Conservation (phyloP, 2,797 vertebrate species). For the Lutjanus campechanus region DNA sequence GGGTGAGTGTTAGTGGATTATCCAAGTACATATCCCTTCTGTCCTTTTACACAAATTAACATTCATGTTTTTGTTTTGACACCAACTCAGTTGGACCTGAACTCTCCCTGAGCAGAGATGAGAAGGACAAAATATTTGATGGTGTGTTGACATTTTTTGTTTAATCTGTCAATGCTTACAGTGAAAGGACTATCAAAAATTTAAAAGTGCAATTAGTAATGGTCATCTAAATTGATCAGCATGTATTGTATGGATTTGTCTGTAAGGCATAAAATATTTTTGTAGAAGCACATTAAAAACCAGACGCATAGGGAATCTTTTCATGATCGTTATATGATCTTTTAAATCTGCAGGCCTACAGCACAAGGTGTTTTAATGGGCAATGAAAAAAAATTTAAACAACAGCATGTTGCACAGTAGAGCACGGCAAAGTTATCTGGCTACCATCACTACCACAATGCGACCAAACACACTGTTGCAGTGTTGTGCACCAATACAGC, state of each 20-base stretch:
- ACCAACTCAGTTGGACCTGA: constrained; percentile 74
- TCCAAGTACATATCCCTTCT: constrained; percentile 79
- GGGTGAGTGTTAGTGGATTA: constrained; percentile 70
- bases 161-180: constrained; percentile 78
- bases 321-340: constrained; percentile 55
- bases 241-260: constrained; percentile 83
- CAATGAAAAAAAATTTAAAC: constrained; percentile 40
- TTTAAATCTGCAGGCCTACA: constrained; percentile 65
- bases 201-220: constrained; percentile 90
- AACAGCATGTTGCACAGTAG: constrained; percentile 71
- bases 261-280: constrained; percentile 83
- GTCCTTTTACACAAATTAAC: constrained; percentile 76
- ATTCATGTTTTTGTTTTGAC: constrained; percentile 71
- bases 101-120: constrained; percentile 76
- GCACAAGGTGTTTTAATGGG: constrained; percentile 71
- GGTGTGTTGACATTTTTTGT: constrained; percentile 68
- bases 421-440: constrained; percentile 69
- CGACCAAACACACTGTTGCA: constrained; percentile 62
- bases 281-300: constrained; percentile 78
- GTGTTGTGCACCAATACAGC: constrained; percentile 72
- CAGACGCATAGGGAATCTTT: constrained; percentile 57
- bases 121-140: constrained; percentile 66
- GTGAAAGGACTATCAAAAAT: constrained; percentile 83
- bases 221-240: constrained; percentile 84
- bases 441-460: constrained; percentile 62